These are phyloP conservation scores for Omphaloscelis lunosa DNA, from an alignment of 2,888 invertebrate genomes.

Conservation along the genomic window DNA sequence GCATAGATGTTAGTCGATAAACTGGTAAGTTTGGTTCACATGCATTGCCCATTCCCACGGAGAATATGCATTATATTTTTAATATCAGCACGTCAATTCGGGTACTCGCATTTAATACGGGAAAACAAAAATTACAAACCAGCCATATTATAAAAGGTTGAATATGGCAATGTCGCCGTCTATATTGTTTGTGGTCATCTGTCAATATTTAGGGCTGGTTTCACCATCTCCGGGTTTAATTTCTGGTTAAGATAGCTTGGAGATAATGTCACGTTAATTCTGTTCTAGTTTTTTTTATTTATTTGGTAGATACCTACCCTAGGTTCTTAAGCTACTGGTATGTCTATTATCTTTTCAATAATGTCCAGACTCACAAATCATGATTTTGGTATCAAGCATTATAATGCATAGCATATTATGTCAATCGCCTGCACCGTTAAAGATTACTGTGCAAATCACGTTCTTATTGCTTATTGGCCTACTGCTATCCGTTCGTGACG, in stretches of 20 bases:
- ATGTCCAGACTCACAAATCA: not conserved
- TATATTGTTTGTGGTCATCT: slow-evolving; percentile 3
- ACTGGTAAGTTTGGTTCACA: slow-evolving; percentile 82
- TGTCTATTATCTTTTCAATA: not conserved
- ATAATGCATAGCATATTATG: slow-evolving; percentile 64
- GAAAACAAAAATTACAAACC: slow-evolving; percentile 31
- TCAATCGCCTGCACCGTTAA: slow-evolving; percentile 69
- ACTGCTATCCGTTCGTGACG: slow-evolving; percentile 60
- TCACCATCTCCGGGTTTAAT: not conserved
- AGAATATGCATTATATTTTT: slow-evolving; percentile 59
- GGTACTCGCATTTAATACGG: slow-evolving; percentile 39
- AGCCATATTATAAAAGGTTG: slow-evolving; percentile 14
- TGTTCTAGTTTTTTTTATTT: not conserved
- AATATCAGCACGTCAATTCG: slow-evolving; percentile 56
- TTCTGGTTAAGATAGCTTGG: not conserved
- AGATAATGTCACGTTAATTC: not conserved
- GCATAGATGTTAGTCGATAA: slow-evolving; percentile 84
- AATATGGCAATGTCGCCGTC: slow-evolving; percentile 11
- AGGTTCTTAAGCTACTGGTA: too few relatives aligned
- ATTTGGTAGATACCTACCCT: not conserved
- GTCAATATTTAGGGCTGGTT: slow-evolving; percentile 20
- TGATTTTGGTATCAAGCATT: slow-evolving; percentile 57
- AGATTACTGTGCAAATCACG: slow-evolving; percentile 67
- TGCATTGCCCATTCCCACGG: slow-evolving; percentile 69
- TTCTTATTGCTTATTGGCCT: slow-evolving; percentile 60